Evolutionary conservation across 2,113 vertebrate species (phyloP).

Genomic region (Perccottus glenii): DNA sequence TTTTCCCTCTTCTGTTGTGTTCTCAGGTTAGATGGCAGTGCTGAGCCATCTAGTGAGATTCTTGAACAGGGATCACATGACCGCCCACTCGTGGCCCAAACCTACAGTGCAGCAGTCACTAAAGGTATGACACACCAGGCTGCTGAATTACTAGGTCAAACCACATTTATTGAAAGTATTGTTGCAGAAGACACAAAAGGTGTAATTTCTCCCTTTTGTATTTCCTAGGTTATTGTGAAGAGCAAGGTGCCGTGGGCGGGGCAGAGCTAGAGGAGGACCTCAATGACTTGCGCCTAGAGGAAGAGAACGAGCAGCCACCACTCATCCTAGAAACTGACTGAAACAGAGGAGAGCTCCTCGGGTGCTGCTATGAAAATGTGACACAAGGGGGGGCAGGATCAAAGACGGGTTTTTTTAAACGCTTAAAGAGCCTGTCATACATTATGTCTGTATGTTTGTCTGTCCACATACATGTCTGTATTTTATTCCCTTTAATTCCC

Average conservation of each 20-base stretch:
- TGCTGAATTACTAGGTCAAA: not conserved
- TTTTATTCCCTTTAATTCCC: conserved; percentile 63
- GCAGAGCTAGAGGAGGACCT: conserved; percentile 90
- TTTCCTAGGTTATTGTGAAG: conserved; percentile 89
- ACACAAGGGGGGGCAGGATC: conserved; percentile 79
- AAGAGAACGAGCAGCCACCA: conserved; percentile 97
- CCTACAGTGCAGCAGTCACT: conserved; percentile 84
- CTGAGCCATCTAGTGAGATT: conserved; percentile 92
- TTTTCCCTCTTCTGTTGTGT: not conserved
- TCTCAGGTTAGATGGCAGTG: conserved; percentile 90
- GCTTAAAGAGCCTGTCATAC: conserved; percentile 78
- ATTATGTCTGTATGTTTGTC: conserved; percentile 60
- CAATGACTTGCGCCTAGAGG: conserved; percentile 86
- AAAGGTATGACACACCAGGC: conserved; percentile 77
- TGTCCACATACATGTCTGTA: conserved; percentile 41
- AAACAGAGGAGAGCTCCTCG: conserved; percentile 76
- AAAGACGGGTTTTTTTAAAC: conserved; percentile 76
- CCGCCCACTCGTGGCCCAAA: conserved; percentile 88
- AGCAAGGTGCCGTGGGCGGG: conserved; percentile 92
- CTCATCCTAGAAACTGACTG: conserved; percentile 96
- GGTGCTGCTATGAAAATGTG: conserved; percentile 88
- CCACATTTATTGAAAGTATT: not conserved
- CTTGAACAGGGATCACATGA: conserved; percentile 92
- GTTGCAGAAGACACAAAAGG: not conserved
- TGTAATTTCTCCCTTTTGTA: not conserved